Conservation (phyloP, 2,888 invertebrate genomes). For the Amiota minor region DNA sequence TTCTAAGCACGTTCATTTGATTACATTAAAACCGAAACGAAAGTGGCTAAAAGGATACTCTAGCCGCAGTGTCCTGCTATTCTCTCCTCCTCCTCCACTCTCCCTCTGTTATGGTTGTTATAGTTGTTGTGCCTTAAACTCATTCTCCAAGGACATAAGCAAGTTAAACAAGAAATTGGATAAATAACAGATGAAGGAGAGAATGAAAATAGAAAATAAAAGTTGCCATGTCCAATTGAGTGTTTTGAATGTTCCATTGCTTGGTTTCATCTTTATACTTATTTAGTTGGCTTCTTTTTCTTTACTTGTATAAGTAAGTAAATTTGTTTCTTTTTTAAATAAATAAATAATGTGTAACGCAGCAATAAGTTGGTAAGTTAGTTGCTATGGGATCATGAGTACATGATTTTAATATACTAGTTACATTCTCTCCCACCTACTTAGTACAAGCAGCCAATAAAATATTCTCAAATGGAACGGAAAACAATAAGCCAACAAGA, state of each 20-base stretch:
- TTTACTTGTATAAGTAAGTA: constrained; percentile 3
- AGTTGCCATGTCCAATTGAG: constrained; percentile 19
- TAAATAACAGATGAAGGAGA: no score
- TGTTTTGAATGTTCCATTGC: neutral
- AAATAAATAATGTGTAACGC: constrained; percentile 57
- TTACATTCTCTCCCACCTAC: no score
- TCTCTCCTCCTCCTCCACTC: no score
- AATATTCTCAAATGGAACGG: no score
- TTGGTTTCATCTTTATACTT: neutral
- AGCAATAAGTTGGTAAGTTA: no score
- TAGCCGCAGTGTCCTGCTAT: neutral
- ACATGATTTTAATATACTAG: no score
- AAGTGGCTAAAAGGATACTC: constrained; percentile 65
- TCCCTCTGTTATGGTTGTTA: neutral
- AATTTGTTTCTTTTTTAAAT: constrained; percentile 51
- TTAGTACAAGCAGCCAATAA: no score
- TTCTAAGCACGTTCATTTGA: constrained; percentile 70
- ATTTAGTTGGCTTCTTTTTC: neutral
- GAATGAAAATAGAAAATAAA: no score
- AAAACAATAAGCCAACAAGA: no score
- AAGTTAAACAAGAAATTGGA: no score
- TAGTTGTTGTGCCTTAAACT: neutral
- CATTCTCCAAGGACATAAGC: neutral
- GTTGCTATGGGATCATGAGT: no score
- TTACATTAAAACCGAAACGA: constrained; percentile 63